These are phyloP conservation scores for Chrysolina americana DNA, from an alignment of 2,888 invertebrate genomes.

Conservation along the genomic window DNA sequence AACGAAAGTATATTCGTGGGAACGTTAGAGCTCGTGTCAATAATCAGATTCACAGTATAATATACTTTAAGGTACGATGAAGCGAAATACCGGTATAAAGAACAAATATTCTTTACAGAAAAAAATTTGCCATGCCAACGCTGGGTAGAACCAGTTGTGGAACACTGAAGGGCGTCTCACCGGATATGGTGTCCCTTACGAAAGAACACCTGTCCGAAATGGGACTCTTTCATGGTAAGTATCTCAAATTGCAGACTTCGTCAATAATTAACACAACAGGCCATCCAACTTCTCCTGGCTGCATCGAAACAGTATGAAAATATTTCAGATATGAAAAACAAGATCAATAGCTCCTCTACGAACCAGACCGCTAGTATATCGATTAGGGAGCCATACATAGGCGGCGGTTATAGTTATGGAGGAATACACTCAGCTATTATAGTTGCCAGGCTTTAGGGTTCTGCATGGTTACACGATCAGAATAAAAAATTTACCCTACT, in stretches of 20 bases:
- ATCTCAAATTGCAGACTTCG: neutral
- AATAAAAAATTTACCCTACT: too few relatives aligned
- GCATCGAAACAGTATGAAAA: neutral
- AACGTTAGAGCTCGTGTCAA: too few relatives aligned
- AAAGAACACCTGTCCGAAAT: conserved; percentile 7
- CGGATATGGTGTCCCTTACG: neutral
- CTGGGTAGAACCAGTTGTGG: neutral
- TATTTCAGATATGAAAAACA: neutral
- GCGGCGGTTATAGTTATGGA: neutral
- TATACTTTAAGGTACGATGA: too few relatives aligned
- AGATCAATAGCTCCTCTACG: neutral
- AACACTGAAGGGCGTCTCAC: conserved; percentile 7
- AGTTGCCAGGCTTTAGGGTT: neutral
- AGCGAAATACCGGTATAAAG: too few relatives aligned
- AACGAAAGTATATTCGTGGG: too few relatives aligned
- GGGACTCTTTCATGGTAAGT: neutral
- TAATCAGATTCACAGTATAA: too few relatives aligned
- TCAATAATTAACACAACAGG: neutral
- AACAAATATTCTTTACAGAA: too few relatives aligned
- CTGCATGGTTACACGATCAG: neutral
- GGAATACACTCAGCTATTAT: neutral
- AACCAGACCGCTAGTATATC: neutral
- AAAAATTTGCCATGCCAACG: neutral
- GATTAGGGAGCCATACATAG: neutral
- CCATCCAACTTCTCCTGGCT: neutral